These are phyloP conservation scores for Copidosoma floridanum DNA, from an alignment of 1,140 invertebrate species.

Conservation along the genomic window DNA sequence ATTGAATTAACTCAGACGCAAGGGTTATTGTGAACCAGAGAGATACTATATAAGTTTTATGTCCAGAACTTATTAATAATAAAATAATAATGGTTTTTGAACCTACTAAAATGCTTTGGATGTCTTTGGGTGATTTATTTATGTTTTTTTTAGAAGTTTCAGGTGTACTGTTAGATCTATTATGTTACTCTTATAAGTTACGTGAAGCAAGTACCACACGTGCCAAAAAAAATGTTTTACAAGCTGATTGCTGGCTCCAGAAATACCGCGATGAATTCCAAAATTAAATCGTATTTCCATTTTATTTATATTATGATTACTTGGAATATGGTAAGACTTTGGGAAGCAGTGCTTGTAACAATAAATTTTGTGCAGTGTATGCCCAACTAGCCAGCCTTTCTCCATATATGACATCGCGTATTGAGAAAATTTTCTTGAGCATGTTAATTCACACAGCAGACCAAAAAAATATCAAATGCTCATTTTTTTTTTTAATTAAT, in stretches of 20 bases:
- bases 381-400: background rate
- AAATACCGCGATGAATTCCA: background rate
- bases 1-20: background rate
- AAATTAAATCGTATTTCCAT: background rate
- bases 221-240: background rate
- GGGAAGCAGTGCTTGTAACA: background rate
- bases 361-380: background rate
- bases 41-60: background rate
- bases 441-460: background rate
- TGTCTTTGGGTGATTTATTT: background rate
- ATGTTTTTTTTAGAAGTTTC: too few species aligned
- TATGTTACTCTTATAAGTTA: background rate
- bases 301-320: too few species aligned
- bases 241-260: too few species aligned
- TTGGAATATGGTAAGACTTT: background rate
- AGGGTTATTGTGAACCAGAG: background rate
- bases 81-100: background rate
- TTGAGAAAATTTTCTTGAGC: background rate
- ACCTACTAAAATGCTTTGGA: too few species aligned
- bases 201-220: background rate
- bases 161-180: background rate
- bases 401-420: background rate
- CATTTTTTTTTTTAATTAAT: background rate
- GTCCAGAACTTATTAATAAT: background rate
- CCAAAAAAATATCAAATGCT: background rate